Evolutionary conservation across 2,888 invertebrate species (phyloP).

Genomic region (Nemurella pictetii): DNA sequence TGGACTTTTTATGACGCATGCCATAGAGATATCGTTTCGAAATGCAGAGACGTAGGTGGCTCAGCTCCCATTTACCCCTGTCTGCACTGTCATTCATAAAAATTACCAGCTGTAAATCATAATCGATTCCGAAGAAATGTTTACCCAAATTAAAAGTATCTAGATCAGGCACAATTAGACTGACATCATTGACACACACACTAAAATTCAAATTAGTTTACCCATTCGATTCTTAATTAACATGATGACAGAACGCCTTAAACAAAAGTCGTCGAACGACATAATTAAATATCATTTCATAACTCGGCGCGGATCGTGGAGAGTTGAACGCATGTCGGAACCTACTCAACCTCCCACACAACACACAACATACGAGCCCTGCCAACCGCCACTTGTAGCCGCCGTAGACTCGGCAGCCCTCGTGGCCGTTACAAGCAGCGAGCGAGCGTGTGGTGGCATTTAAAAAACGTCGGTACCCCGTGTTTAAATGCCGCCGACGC

Average conservation of each 20-base stretch:
- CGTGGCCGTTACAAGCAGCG: background rate
- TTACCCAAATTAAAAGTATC: background rate
- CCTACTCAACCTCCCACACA: background rate
- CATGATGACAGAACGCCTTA: background rate
- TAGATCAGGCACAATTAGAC: background rate
- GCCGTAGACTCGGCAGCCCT: background rate
- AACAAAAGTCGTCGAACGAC: background rate
- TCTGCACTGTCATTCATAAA: constrained; percentile 8
- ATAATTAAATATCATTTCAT: background rate
- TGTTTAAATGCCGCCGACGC: constrained; percentile 4
- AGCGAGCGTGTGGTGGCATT: background rate
- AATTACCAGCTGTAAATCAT: background rate
- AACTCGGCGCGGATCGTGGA: background rate
- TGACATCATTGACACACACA: background rate
- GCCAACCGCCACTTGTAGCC: background rate
- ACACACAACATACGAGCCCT: background rate
- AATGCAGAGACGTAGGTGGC: background rate
- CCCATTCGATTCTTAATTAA: background rate
- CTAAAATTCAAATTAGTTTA: background rate
- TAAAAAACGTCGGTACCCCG: background rate
- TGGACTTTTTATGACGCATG: background rate
- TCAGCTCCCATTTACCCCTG: background rate
- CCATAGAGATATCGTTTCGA: background rate
- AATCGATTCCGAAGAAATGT: background rate
- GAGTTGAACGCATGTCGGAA: background rate